Percentiles rank a stretch among this genome's conserved stretches.
phyloP scores from a whole-genome alignment of 2,113 vertebrate species.

The Hepsetus odoe region DNA sequence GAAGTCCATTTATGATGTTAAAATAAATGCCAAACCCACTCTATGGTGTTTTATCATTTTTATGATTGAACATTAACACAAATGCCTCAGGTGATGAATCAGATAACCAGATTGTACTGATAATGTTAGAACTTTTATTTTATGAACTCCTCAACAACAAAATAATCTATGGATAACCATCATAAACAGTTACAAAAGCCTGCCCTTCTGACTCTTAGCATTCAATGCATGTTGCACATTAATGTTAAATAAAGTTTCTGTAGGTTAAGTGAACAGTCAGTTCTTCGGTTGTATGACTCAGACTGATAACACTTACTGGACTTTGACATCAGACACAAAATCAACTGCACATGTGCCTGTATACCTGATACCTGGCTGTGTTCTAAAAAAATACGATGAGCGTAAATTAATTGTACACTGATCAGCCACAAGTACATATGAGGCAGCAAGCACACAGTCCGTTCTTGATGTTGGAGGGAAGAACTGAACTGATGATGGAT shows the following conservation, averaged over 20 bases:
- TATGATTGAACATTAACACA: neutral
- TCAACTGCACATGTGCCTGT: slow-evolving; percentile 46
- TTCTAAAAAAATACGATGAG: too few species aligned
- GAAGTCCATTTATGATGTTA: too few species aligned
- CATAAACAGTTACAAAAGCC: neutral
- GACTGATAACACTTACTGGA: slow-evolving; percentile 28
- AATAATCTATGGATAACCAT: neutral
- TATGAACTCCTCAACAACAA: neutral
- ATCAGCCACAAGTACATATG: too few species aligned
- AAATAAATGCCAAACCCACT: too few species aligned
- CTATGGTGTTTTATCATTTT: neutral
- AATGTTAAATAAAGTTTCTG: neutral
- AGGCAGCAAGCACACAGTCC: too few species aligned
- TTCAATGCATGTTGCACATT: neutral
- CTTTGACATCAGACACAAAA: slow-evolving; percentile 51
- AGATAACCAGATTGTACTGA: neutral
- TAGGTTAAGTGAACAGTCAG: slow-evolving; percentile 31
- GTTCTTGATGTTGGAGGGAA: too few species aligned
- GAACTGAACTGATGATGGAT: too few species aligned
- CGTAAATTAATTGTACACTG: too few species aligned
- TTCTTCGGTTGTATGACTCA: neutral
- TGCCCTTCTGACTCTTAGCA: neutral
- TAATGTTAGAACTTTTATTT: neutral
- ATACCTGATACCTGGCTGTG: neutral
- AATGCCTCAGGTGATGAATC: too few species aligned